Evolutionary conservation across 2,888 invertebrate genomes (phyloP).

Genomic region (Epinotia brunnichana): DNA sequence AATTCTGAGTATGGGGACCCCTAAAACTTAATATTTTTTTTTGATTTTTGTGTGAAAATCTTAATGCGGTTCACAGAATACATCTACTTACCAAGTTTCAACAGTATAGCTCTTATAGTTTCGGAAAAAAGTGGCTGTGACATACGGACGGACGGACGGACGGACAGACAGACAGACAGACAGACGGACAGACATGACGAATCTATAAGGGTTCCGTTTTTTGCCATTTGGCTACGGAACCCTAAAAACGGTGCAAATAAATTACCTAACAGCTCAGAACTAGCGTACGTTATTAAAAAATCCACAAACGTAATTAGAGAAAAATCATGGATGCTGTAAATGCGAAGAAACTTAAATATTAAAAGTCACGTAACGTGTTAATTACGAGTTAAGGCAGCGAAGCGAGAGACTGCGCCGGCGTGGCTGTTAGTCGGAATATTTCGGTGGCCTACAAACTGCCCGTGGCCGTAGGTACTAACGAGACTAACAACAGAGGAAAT

Average conservation of each 20-base stretch:
- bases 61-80: too few relatives aligned
- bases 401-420: constrained; percentile 25
- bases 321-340: constrained; percentile 24
- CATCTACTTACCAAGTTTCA: too few relatives aligned
- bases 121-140: too few relatives aligned
- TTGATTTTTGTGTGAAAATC: too few relatives aligned
- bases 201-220: too few relatives aligned
- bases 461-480: not conserved
- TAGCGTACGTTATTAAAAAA: constrained; percentile 14
- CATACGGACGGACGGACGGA: too few relatives aligned
- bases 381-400: constrained; percentile 22
- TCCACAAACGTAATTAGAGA: constrained; percentile 32
- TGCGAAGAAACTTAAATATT: constrained; percentile 25
- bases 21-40: too few relatives aligned
- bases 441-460: constrained; percentile 31
- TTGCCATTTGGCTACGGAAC: too few relatives aligned
- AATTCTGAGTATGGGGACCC: too few relatives aligned
- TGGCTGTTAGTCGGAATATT: constrained; percentile 26
- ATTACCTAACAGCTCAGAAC: not conserved
- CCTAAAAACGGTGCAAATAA: not conserved
- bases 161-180: too few relatives aligned
- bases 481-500: constrained; percentile 22
- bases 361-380: constrained; percentile 36
- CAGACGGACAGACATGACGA: too few relatives aligned
- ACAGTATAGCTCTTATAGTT: too few relatives aligned